Conservation (phyloP, 1,140 invertebrate genomes). For the Drosophila funebris region DNA sequence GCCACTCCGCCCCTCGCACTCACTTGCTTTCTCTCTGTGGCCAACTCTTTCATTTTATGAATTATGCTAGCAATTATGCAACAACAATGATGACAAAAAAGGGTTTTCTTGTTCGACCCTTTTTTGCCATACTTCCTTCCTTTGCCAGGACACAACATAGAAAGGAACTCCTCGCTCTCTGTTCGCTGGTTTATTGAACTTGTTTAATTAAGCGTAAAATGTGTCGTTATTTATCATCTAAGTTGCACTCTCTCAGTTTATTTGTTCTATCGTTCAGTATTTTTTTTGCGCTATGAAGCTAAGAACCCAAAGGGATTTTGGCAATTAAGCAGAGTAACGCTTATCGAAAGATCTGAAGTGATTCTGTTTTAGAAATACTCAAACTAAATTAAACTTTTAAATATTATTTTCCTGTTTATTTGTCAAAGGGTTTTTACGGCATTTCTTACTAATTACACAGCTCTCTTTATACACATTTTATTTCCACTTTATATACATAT, state of each 20-base stretch:
- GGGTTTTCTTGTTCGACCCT: slow-evolving; percentile 6
- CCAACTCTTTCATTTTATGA: slow-evolving; percentile 60
- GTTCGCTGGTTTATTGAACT: slow-evolving; percentile 72
- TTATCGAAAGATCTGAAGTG: no score
- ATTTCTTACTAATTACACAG: no score
- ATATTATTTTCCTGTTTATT: no score
- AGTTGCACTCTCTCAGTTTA: neutral
- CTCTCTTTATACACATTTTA: no score
- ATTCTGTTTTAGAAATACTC: no score
- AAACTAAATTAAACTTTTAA: no score
- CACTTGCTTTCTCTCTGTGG: neutral
- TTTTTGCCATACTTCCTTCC: slow-evolving; percentile 3
- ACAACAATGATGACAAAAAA: slow-evolving; percentile 68
- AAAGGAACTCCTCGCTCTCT: neutral
- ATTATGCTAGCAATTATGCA: slow-evolving; percentile 78
- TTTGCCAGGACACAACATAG: neutral
- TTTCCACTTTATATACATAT: neutral
- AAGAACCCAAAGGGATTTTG: neutral
- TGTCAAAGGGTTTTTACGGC: no score
- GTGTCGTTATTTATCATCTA: slow-evolving; percentile 64
- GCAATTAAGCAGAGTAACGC: no score
- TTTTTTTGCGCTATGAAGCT: neutral
- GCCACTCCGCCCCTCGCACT: neutral
- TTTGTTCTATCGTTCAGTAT: neutral
- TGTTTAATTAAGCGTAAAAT: slow-evolving; percentile 79